Percentiles rank a stretch among this genome's conserved stretches.
Evolutionary conservation across 2,888 invertebrate species (phyloP).

Genomic region (Desoria tigrina): DNA sequence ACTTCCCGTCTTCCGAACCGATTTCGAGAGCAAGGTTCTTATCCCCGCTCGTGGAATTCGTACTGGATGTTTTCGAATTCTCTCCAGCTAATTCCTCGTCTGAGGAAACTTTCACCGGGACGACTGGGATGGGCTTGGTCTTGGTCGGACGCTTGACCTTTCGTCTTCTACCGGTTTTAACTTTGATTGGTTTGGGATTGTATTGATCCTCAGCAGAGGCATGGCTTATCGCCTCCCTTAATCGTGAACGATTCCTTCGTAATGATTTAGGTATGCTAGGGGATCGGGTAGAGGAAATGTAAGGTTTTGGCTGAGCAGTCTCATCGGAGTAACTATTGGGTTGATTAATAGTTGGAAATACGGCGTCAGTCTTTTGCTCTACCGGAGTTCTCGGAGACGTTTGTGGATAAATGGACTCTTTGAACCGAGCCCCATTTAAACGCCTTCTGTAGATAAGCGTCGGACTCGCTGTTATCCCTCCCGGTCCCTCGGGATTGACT

Average conservation of each 20-base stretch:
- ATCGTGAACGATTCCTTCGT: constrained; percentile 2
- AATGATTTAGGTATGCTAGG: constrained; percentile 8
- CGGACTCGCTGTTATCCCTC: constrained; percentile 8
- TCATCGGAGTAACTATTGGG: neutral
- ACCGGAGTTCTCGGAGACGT: constrained; percentile 1
- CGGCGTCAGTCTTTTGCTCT: constrained; percentile 15
- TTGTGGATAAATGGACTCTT: constrained; percentile 13
- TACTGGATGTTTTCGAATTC: constrained; percentile 20
- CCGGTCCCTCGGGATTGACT: neutral
- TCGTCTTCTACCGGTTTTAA: constrained; percentile 41
- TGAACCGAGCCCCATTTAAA: neutral
- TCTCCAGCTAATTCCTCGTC: constrained; percentile 36
- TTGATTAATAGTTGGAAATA: neutral
- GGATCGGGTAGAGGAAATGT: neutral
- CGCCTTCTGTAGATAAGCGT: constrained; percentile 19
- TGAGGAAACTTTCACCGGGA: constrained; percentile 28
- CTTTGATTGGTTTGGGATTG: constrained; percentile 31
- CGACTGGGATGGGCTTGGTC: constrained; percentile 28
- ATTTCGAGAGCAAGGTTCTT: constrained; percentile 53
- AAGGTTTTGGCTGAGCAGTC: constrained; percentile 13
- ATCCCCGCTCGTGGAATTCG: constrained; percentile 39
- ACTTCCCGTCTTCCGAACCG: constrained; percentile 72
- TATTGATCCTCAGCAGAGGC: constrained; percentile 24
- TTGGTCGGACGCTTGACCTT: constrained; percentile 48
- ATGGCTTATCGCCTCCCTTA: neutral